Base-by-base conservation (phyloP, 2,888 invertebrate species). In the Sisyra nigra region DNA sequence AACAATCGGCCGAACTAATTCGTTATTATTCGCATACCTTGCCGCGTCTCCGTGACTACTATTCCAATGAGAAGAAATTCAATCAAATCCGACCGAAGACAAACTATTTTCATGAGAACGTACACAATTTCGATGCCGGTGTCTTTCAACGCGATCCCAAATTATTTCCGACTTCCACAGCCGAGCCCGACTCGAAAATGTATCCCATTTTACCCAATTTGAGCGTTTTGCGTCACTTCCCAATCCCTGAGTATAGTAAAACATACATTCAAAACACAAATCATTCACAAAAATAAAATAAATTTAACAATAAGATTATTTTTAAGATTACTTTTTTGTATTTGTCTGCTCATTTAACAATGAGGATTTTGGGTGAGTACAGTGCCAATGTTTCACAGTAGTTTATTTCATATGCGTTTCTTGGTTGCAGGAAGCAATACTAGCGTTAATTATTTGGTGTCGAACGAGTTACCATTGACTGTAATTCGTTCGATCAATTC, bases 381-480 rank as follows among this genome's bases (percentile, higher is more conserved):
- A 24, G 7, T 5, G 3, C 24, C 24, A 24, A 3, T 3, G 7
- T 7, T 24, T 24, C 5, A 24, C 3, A 24, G 24, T 5, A 24
- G 3, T 24, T 24, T 7, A 3, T 24, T 24, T n/a, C n/a, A n/a
- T n/a, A n/a, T 29, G 9, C 10, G 3, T 47, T 48, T 54, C 55
- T 53, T 54, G 49, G 49, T 66, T 66, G 41, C 67, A 76, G 76
- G 73, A 62, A 76, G 67, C 52, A 69, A 75, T 57, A 71, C 74
- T 51, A 76, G 76, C 57, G 67, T 76, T 57, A 74, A 74, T 44
- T 75, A 76, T 55, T 63, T 77, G 54, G 73, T 76, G 48, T 68
- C 69, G 50, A 76, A 72, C 55, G 76, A 76, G 61, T 68, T 73
- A 48, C 76, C 76, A 40, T 55, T 76, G 53, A 73, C 74, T 42